Conservation (phyloP, 2,113 vertebrate species). For the Polyodon spathula region DNA sequence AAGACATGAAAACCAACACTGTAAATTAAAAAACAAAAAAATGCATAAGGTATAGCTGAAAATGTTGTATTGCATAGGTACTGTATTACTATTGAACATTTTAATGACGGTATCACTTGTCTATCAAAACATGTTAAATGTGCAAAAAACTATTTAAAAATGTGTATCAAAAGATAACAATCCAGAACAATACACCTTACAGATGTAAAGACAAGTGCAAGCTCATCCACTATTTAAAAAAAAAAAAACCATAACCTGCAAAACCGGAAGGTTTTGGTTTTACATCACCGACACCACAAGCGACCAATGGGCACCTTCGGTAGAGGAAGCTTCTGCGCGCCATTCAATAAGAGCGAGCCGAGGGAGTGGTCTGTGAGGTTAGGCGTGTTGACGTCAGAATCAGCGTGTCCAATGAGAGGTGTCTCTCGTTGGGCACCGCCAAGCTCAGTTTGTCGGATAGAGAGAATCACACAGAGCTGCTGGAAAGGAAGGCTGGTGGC, state of each 20-base stretch:
- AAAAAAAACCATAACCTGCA: not conserved
- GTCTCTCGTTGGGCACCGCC: conserved; percentile 35
- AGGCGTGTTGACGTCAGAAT: conserved; percentile 15
- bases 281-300: not conserved
- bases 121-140: no score
- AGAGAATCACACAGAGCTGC: conserved; percentile 14
- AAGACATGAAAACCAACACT: no score
- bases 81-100: no score
- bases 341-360: conserved; percentile 1
- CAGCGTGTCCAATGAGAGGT: conserved; percentile 27
- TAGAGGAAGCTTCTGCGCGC: conserved; percentile 10
- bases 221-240: not conserved
- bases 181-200: no score
- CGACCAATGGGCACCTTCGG: not conserved
- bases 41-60: no score
- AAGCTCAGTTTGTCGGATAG: conserved; percentile 42
- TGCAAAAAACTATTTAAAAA: no score
- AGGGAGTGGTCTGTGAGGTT: not conserved
- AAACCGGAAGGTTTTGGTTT: conserved; percentile 8
- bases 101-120: no score
- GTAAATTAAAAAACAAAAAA: no score
- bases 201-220: not conserved
- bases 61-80: no score
- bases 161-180: no score
- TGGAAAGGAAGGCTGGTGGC: conserved; percentile 12